A percentile compares a stretch with the other conserved stretches of the same genome.
These are phyloP conservation scores for Numida meleagris DNA, from an alignment of 2,113 vertebrate genomes.

Conservation along the genomic window DNA sequence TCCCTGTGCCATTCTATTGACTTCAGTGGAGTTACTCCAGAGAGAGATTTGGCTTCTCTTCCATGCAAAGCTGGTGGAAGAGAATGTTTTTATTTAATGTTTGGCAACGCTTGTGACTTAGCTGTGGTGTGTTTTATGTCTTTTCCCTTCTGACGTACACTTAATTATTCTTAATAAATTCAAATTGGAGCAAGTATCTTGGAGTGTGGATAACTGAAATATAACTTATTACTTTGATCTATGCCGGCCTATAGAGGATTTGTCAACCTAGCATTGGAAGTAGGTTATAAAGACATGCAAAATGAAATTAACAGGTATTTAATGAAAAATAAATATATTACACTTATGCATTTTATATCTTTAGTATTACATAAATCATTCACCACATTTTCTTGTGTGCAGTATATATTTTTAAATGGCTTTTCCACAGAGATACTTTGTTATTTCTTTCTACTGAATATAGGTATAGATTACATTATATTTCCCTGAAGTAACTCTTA, in stretches of 20 bases:
- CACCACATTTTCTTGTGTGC: not conserved
- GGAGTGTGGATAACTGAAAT: slow-evolving; percentile 18
- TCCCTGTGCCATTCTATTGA: not conserved
- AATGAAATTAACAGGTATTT: slow-evolving; percentile 42
- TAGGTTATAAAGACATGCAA: not conserved
- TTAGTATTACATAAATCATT: slow-evolving; percentile 47
- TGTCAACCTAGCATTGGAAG: slow-evolving; percentile 23
- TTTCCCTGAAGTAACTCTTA: not conserved
- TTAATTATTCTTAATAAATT: slow-evolving; percentile 67
- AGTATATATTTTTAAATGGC: slow-evolving; percentile 21
- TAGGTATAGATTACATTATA: not conserved
- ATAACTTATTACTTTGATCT: slow-evolving; percentile 47
- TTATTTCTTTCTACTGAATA: slow-evolving; percentile 6
- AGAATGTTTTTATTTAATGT: slow-evolving; percentile 44
- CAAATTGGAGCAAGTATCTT: slow-evolving; percentile 41
- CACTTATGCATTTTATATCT: slow-evolving; percentile 7
- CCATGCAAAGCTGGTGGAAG: not conserved
- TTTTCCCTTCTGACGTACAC: not conserved
- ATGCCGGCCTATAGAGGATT: not conserved
- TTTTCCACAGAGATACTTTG: not conserved
- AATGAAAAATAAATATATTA: slow-evolving; percentile 53
- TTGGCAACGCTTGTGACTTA: slow-evolving; percentile 9
- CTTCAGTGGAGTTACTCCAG: not conserved
- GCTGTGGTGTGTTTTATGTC: slow-evolving; percentile 14
- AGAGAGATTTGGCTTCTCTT: slow-evolving; percentile 5